phyloP scores from a whole-genome alignment of 2,797 vertebrate genomes.

The Microctenopoma lineatum region DNA sequence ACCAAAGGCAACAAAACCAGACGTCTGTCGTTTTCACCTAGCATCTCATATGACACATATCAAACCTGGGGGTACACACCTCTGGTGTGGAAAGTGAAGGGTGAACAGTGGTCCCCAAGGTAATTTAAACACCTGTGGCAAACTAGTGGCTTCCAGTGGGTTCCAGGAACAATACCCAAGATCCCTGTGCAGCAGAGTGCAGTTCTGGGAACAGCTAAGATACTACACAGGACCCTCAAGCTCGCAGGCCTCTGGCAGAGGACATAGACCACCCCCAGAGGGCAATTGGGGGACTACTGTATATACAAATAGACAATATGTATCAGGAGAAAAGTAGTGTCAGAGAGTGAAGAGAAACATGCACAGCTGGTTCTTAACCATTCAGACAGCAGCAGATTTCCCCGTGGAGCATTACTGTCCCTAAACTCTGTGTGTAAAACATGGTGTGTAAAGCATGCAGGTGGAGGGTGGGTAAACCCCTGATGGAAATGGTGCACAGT shows the following conservation, averaged over 20 bases:
- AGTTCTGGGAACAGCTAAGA: too few relatives aligned
- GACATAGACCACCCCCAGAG: too few relatives aligned
- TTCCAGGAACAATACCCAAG: too few relatives aligned
- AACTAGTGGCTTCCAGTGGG: too few relatives aligned
- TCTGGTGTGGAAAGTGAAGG: background rate
- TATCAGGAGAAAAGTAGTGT: background rate
- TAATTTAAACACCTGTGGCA: too few relatives aligned
- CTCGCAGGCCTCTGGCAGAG: too few relatives aligned
- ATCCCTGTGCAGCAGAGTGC: too few relatives aligned
- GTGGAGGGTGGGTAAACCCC: conserved; percentile 62
- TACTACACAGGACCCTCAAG: too few relatives aligned
- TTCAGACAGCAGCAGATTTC: conserved; percentile 72
- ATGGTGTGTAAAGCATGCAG: conserved; percentile 46
- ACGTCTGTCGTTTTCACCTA: background rate
- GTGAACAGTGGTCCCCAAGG: too few relatives aligned
- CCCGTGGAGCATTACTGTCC: conserved; percentile 60
- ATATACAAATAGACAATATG: background rate
- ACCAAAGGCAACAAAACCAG: too few relatives aligned
- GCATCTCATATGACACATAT: background rate
- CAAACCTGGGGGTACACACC: background rate
- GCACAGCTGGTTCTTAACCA: conserved; percentile 55
- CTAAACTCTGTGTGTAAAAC: conserved; percentile 55
- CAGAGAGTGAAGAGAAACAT: conserved; percentile 20
- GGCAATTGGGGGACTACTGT: too few relatives aligned
- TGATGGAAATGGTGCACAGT: conserved; percentile 62